Base-by-base conservation (phyloP, 2,888 invertebrate genomes). In the Nomada ferruginata region DNA sequence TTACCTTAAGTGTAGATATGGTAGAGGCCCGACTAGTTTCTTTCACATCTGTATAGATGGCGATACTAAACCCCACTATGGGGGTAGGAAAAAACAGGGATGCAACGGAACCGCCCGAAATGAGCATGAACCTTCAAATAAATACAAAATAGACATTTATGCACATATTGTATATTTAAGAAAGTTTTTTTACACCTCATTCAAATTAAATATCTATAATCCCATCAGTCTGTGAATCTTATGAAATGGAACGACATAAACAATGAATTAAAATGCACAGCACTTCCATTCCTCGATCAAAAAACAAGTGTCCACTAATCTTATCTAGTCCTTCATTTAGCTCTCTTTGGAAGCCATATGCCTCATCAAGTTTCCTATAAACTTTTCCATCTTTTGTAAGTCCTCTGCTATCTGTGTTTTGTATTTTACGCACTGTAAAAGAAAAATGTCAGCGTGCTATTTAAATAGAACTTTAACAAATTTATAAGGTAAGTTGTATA, bases 371-470 rank as follows among this genome's bases (percentile, higher is more conserved):
- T 98, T 98, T 90, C 97, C 97, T 86, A 98, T 97, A 92, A 99
- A 97, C 94, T 98, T 98, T 93, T 99, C 99, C 94, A 99, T 96
- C 95, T 98, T 98, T 93, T 98, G 97, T 69, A 99, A 95, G 95
- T 99, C 99, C 93, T 99, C 98, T 89, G 98, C 97, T 90, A 98
- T 97, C 94, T 99, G 98, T 63, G 98, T 98, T 95, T 97, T 97
- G 93, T 97, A 99, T 94, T 98, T 98, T 70, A 99, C 95, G 94
- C 98, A 98, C 98, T 98, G 95, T 83, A 96, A 96, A 89, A 91
- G 92, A 90, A 81, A 79, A 79, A 59, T 44, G 72, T 42, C 23
- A 60, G 68, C 71, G 65, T 65, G 55, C 59, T 50, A 59, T 72
- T 50, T 57, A 63, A 63, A 79, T 53, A 44, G 50, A 68, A 13